These are phyloP conservation scores for Acrobasis repandana DNA, from an alignment of 2,888 invertebrate genomes.

Conservation along the genomic window DNA sequence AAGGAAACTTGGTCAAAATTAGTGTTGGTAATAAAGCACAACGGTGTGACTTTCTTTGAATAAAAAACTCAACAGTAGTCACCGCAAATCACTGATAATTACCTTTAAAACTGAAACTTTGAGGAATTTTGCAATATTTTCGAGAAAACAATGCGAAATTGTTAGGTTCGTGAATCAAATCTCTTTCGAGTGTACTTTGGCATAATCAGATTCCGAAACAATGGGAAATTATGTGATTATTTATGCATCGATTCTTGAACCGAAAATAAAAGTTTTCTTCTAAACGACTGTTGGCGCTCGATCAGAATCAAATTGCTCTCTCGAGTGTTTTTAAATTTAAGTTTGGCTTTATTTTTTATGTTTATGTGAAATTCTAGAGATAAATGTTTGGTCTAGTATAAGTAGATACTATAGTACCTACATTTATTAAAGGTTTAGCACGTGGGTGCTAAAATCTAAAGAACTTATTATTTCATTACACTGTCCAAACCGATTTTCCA, in stretches of 20 bases:
- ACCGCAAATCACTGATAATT: background rate
- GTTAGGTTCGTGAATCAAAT: background rate
- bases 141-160: background rate
- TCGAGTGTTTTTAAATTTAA: background rate
- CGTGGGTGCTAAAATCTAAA: too few relatives aligned
- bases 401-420: too few relatives aligned
- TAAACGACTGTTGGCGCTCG: background rate
- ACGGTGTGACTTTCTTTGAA: too few relatives aligned
- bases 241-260: slow-evolving; percentile 14
- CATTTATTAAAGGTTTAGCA: too few relatives aligned
- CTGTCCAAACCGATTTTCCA: too few relatives aligned
- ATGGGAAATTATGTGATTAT: slow-evolving; percentile 18
- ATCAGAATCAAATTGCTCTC: slow-evolving; percentile 10
- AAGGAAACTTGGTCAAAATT: too few relatives aligned
- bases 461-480: too few relatives aligned
- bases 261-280: slow-evolving; percentile 19
- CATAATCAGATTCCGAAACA: slow-evolving; percentile 3
- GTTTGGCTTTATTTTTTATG: background rate
- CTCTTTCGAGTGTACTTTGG: background rate
- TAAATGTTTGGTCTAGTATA: too few relatives aligned
- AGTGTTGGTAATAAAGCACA: too few relatives aligned
- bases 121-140: background rate
- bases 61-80: too few relatives aligned
- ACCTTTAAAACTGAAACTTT: background rate
- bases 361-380: too few relatives aligned